Percentiles rank a stretch among this genome's conserved stretches.
Conservation (phyloP, 1,140 invertebrate species). For the Cherax quadricarinatus region DNA sequence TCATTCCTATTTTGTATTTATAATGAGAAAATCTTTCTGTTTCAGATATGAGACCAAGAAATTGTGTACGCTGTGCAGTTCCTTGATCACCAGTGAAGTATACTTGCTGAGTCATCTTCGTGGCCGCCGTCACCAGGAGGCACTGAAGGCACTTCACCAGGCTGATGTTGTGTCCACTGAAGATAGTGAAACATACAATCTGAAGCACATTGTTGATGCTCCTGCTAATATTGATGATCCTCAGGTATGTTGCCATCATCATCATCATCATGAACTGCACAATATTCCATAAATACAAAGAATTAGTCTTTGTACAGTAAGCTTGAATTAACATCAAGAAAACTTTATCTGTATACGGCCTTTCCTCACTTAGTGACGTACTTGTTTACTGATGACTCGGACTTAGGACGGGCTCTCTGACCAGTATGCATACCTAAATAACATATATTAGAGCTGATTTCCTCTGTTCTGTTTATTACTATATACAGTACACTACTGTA, state of each 20-base stretch:
- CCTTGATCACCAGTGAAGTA: slow-evolving; percentile 88
- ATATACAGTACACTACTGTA: no score
- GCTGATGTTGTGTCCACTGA: slow-evolving; percentile 81
- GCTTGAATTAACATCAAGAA: no score
- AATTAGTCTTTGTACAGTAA: no score
- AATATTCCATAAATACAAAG: no score
- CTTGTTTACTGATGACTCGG: no score
- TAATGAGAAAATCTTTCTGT: neutral
- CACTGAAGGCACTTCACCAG: slow-evolving; percentile 80
- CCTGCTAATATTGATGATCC: slow-evolving; percentile 81
- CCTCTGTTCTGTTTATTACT: no score
- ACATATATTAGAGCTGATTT: no score
- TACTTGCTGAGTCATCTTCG: slow-evolving; percentile 86
- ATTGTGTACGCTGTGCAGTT: slow-evolving; percentile 84
- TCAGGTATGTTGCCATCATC: slow-evolving; percentile 71
- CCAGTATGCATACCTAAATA: no score
- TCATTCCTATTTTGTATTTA: neutral
- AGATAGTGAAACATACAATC: slow-evolving; percentile 85
- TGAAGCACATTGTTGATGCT: slow-evolving; percentile 86
- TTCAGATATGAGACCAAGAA: slow-evolving; percentile 83
- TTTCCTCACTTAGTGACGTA: no score
- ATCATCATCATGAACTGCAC: neutral
- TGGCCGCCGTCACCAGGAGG: slow-evolving; percentile 85
- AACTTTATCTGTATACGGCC: no score
- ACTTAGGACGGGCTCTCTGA: no score